Base-by-base conservation (phyloP, 2,888 invertebrate genomes). In the Clanis bilineata region DNA sequence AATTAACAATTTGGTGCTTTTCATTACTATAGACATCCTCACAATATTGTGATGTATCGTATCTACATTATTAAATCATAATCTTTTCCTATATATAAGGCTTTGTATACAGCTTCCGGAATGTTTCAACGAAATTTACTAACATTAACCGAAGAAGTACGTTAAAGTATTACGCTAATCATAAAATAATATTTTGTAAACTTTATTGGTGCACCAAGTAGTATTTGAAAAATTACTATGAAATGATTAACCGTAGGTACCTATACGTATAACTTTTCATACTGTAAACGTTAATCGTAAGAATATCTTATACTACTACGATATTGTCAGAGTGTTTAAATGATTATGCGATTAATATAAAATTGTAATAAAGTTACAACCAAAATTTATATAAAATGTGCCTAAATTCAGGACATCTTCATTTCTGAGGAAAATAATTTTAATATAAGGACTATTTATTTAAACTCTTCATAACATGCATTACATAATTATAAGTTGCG, bases 61-160 rank as follows among this genome's bases (percentile, higher is more conserved):
- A 36, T 36, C 32, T 32, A 32, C 32, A 32, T 39, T 1, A 39
- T 36, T n/a, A 9, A 77, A 80, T 84, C 78, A 83, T 82, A 77
- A n/a, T n/a, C n/a, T 70, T 80, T 80, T 32, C 80, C 70, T 80
- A 76, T 80, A 77, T 79, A 75, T 86, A 88, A 86, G 85, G 91
- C 91, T 90, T 91, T 92, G 92, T 92, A 91, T 78, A 91, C 89
- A 91, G 92, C 92, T 91, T 90, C 79, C 90, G 92, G 92, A 92
- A 90, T 92, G 92, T 92, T 91, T 84, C 82, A 86, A 83, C 88
- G 82, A 86, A 87, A 85, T 85, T 84, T 84, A 90, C 87, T 91
- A 92, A 91, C 89, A 82, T 77, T 86, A 88, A 84, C 82, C 69
- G 72, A 75, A 67, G 59, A 63, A 61, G 23, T 55, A 58, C 63